These are phyloP conservation scores for Platycercus adscitus DNA, from an alignment of 2,113 vertebrate genomes.

Conservation along the genomic window DNA sequence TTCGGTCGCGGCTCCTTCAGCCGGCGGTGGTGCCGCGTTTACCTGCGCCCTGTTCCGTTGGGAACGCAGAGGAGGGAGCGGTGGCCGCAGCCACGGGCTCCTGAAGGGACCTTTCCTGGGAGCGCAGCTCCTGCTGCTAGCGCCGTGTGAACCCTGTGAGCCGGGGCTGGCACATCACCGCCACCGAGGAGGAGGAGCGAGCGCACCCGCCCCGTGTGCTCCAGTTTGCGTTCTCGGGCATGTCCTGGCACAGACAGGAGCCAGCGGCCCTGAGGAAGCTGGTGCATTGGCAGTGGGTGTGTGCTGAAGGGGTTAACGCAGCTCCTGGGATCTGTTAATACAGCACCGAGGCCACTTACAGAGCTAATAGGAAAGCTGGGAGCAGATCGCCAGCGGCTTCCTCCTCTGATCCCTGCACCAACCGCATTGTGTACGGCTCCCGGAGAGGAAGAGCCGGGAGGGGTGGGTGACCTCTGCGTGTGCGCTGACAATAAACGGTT, in stretches of 20 bases:
- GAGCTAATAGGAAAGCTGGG: not conserved
- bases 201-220: not conserved
- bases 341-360: not conserved
- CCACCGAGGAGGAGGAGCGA: not conserved
- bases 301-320: not conserved
- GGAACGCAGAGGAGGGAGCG: fast-evolving
- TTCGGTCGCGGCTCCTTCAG: not conserved
- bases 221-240: fast-evolving
- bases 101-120: no score
- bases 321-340: not conserved
- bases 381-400: not conserved
- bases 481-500: conserved; percentile 25
- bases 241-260: fast-evolving
- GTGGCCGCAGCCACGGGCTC: fast-evolving
- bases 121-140: fast-evolving
- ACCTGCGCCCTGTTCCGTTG: fast-evolving
- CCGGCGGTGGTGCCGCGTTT: fast-evolving
- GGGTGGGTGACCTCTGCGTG: not conserved
- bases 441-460: not conserved
- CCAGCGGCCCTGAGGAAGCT: fast-evolving
- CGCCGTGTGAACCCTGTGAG: fast-evolving
- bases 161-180: fast-evolving
- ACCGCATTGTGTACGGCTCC: not conserved
- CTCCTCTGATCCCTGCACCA: not conserved
- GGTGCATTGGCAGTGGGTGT: not conserved